phyloP scores from a whole-genome alignment of 2,113 vertebrate species.

The Oncorhynchus nerka region DNA sequence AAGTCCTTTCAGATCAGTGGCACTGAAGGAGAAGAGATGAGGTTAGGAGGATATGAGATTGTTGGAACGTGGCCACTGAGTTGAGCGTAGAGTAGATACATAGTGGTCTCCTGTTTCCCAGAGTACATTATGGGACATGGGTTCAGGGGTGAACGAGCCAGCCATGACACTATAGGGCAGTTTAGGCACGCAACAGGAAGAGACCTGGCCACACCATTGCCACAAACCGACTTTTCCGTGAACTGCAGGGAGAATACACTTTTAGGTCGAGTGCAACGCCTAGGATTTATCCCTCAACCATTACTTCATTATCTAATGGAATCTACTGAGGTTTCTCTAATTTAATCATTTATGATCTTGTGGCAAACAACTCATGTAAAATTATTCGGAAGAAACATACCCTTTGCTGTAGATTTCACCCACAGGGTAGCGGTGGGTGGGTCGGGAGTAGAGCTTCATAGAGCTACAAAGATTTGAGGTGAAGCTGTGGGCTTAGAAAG shows the following conservation, averaged over 20 bases:
- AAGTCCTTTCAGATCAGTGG: no score
- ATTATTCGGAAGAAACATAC: background rate
- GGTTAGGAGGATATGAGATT: no score
- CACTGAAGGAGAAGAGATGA: no score
- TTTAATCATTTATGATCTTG: slow-evolving; percentile 25
- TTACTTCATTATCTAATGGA: slow-evolving; percentile 19
- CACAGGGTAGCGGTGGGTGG: background rate
- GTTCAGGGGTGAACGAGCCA: no score
- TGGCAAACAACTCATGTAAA: slow-evolving; percentile 20
- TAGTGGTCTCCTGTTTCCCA: no score
- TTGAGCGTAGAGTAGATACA: background rate
- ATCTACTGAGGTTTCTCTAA: slow-evolving; percentile 16
- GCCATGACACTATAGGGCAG: no score
- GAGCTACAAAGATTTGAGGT: background rate
- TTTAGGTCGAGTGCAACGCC: background rate
- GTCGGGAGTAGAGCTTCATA: background rate
- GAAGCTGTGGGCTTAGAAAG: background rate
- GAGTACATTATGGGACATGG: no score
- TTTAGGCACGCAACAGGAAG: no score
- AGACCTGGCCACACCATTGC: no score
- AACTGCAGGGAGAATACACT: background rate
- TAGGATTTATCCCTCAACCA: background rate
- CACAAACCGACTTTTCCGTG: background rate
- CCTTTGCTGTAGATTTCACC: background rate
- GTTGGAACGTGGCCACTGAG: background rate